Evolutionary conservation across 2,797 vertebrate species (phyloP).

Genomic region (Galagoides demidoff): DNA sequence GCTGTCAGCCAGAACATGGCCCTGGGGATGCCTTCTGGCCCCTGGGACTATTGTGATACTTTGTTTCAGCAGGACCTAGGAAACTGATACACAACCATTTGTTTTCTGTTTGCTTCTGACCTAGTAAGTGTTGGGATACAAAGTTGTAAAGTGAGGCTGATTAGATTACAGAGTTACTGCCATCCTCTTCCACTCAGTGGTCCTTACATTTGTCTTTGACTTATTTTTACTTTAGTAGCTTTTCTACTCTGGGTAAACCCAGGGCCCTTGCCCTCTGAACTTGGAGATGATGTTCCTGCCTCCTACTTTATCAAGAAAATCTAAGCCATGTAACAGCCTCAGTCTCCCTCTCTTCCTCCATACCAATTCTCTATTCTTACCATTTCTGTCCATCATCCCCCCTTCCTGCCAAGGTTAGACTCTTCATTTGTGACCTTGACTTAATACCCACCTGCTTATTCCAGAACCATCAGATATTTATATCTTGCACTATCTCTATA

Average conservation of each 20-base stretch:
- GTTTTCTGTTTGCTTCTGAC: background rate
- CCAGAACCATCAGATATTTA: background rate
- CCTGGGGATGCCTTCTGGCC: background rate
- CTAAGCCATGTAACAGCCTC: background rate
- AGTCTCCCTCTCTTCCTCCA: background rate
- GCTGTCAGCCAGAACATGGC: too few relatives aligned
- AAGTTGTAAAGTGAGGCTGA: background rate
- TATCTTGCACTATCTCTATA: background rate
- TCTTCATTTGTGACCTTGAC: background rate
- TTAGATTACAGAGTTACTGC: background rate
- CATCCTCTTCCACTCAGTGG: background rate
- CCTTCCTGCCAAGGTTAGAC: background rate
- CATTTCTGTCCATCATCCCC: background rate
- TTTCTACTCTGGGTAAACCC: background rate
- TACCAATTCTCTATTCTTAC: background rate
- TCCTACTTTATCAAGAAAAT: background rate
- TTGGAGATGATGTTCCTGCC: background rate
- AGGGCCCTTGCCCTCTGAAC: background rate
- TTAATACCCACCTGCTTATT: background rate
- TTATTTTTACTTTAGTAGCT: background rate
- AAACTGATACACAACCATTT: background rate
- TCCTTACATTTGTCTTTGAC: background rate
- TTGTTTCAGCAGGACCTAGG: background rate
- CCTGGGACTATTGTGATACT: background rate
- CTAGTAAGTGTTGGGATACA: background rate